Conservation (phyloP, 2,113 vertebrate species). For the Neotragus pygmaeus region DNA sequence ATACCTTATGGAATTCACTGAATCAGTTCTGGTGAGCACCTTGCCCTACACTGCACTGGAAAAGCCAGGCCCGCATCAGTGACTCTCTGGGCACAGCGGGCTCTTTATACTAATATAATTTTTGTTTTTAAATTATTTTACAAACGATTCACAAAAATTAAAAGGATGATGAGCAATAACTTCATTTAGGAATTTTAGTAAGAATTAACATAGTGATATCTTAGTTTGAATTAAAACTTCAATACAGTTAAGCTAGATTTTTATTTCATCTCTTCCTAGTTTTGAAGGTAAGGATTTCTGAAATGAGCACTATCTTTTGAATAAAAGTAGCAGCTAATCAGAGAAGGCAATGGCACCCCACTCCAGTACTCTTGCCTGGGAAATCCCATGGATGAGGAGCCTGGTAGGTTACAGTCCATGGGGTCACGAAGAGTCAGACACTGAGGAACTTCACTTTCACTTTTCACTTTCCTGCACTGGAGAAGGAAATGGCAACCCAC, state of each 20-base stretch:
- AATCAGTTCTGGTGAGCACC: not conserved
- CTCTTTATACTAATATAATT: not conserved
- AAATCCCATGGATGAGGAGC: too few relatives aligned
- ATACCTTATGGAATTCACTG: too few relatives aligned
- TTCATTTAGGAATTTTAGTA: not conserved
- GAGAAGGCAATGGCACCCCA: too few relatives aligned
- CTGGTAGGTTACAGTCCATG: too few relatives aligned
- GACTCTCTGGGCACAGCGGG: not conserved
- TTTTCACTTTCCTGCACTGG: too few relatives aligned
- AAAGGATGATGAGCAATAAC: not conserved
- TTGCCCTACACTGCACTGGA: not conserved
- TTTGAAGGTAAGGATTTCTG: not conserved
- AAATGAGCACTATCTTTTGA: not conserved
- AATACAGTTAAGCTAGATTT: not conserved
- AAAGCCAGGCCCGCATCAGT: not conserved
- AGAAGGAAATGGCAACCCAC: too few relatives aligned
- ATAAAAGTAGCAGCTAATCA: not conserved
- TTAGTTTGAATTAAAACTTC: not conserved
- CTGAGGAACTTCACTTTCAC: too few relatives aligned
- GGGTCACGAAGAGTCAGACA: too few relatives aligned
- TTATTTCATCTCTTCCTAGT: not conserved
- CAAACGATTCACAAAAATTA: not conserved
- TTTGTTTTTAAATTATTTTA: not conserved
- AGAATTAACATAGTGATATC: not conserved
- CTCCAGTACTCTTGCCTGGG: too few relatives aligned